Conservation (phyloP, 2,888 invertebrate species). For the Agrilus mali region DNA sequence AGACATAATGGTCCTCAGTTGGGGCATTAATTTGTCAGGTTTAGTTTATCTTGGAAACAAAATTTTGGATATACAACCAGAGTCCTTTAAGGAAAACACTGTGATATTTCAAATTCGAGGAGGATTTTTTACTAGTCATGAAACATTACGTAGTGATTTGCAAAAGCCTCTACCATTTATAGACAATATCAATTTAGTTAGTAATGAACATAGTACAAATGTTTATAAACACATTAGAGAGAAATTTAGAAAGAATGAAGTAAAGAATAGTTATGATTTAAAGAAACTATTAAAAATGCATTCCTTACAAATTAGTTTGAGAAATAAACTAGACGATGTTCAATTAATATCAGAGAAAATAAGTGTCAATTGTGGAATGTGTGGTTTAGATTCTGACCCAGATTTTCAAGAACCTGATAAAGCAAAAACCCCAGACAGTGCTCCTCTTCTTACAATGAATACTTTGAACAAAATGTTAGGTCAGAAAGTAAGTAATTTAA, state of each 20-base stretch:
- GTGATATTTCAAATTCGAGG: slow-evolving; percentile 80
- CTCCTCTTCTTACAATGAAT: slow-evolving; percentile 32
- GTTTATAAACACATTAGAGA: slow-evolving; percentile 33
- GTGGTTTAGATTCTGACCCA: slow-evolving; percentile 7
- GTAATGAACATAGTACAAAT: slow-evolving; percentile 20
- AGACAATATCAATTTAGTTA: slow-evolving; percentile 25
- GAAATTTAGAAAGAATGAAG: slow-evolving; percentile 45
- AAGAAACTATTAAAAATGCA: slow-evolving; percentile 58
- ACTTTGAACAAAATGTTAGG: slow-evolving; percentile 32
- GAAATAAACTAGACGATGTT: slow-evolving; percentile 52
- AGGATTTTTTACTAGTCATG: slow-evolving; percentile 62
- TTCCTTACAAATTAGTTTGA: slow-evolving; percentile 56
- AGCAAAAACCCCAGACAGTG: slow-evolving; percentile 22
- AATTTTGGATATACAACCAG: slow-evolving; percentile 50
- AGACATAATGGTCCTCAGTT: slow-evolving; percentile 58
- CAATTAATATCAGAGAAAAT: slow-evolving; percentile 37
- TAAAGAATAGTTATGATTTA: slow-evolving; percentile 60
- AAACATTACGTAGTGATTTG: slow-evolving; percentile 30
- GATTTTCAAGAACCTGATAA: slow-evolving; percentile 12
- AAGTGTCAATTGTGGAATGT: slow-evolving; percentile 18
- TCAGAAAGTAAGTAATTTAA: slow-evolving; percentile 10
- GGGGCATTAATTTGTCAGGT: slow-evolving; percentile 79
- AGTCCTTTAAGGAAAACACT: slow-evolving; percentile 55
- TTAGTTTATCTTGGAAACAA: slow-evolving; percentile 63
- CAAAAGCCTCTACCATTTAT: slow-evolving; percentile 24